These are phyloP conservation scores for Etheostoma nigrum DNA, from an alignment of 2,797 vertebrate species.

Conservation along the genomic window DNA sequence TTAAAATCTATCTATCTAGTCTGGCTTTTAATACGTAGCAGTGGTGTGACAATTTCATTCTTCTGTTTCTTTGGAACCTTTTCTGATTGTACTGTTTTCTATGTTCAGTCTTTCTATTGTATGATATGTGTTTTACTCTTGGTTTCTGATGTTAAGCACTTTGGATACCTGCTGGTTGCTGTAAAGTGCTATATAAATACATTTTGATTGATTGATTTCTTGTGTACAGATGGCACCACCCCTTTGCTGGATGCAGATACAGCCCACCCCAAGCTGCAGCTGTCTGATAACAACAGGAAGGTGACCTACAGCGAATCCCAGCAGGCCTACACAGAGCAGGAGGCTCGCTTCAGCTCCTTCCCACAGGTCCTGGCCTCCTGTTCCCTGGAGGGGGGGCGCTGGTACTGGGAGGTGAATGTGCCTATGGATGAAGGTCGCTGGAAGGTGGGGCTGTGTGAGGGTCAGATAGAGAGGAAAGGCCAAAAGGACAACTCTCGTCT, in stretches of 20 bases:
- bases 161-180: too few relatives aligned
- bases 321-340: constrained; percentile 76
- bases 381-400: constrained; percentile 68
- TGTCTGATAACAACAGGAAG: constrained; percentile 78
- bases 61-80: too few relatives aligned
- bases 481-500: constrained; percentile 82
- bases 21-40: too few relatives aligned
- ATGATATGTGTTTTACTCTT: too few relatives aligned
- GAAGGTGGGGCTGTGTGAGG: constrained; percentile 84
- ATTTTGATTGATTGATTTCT: too few relatives aligned
- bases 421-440: constrained; percentile 75
- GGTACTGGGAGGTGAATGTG: constrained; percentile 84
- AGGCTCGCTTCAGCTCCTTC: constrained; percentile 83
- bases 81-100: too few relatives aligned
- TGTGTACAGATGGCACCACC: constrained; percentile 78
- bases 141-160: too few relatives aligned
- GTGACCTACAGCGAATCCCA: constrained; percentile 79
- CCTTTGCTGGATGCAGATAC: constrained; percentile 83
- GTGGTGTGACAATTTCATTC: too few relatives aligned
- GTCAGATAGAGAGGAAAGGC: constrained; percentile 83
- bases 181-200: too few relatives aligned
- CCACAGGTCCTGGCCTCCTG: constrained; percentile 82
- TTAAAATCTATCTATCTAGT: too few relatives aligned
- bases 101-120: too few relatives aligned
- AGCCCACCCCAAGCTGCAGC: constrained; percentile 83